Percentiles rank a stretch among this genome's conserved stretches.
Evolutionary conservation across 2,113 vertebrate species (phyloP).

Genomic region (Perca flavescens): DNA sequence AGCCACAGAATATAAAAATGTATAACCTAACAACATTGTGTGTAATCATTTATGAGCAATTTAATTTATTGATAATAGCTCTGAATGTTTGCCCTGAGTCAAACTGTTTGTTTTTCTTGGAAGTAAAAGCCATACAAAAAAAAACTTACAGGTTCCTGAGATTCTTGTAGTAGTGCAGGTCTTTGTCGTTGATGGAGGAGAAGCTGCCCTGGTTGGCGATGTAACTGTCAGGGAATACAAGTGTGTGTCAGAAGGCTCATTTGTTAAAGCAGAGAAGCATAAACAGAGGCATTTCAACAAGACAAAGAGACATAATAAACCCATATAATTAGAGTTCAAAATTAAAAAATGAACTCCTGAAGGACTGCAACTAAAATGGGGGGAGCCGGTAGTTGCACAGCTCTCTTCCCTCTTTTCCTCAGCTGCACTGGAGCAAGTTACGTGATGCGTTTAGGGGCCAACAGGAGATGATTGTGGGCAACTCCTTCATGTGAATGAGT

Average conservation of each 20-base stretch:
- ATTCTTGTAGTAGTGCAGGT: slow-evolving; percentile 92
- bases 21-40: not conserved
- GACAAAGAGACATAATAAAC: slow-evolving; percentile 36
- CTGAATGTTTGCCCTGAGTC: not conserved
- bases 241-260: slow-evolving; percentile 59
- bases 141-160: slow-evolving; percentile 96
- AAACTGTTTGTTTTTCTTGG: slow-evolving; percentile 8
- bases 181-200: slow-evolving; percentile 94
- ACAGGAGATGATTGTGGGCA: slow-evolving; percentile 36
- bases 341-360: slow-evolving; percentile 21
- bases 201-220: slow-evolving; percentile 94
- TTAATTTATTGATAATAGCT: not conserved
- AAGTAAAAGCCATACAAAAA: slow-evolving; percentile 2
- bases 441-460: slow-evolving; percentile 35
- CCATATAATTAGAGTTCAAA: slow-evolving; percentile 20
- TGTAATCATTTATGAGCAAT: not conserved
- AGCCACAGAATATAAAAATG: not conserved
- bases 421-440: slow-evolving; percentile 39
- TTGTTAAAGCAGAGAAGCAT: slow-evolving; percentile 48
- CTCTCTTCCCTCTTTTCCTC: not conserved
- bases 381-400: not conserved
- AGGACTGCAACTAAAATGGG: slow-evolving; percentile 5
- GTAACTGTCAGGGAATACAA: slow-evolving; percentile 87
- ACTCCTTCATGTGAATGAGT: slow-evolving; percentile 32
- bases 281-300: slow-evolving; percentile 45